phyloP scores from a whole-genome alignment of 1,140 invertebrate genomes.

The Nomia melanderi region DNA sequence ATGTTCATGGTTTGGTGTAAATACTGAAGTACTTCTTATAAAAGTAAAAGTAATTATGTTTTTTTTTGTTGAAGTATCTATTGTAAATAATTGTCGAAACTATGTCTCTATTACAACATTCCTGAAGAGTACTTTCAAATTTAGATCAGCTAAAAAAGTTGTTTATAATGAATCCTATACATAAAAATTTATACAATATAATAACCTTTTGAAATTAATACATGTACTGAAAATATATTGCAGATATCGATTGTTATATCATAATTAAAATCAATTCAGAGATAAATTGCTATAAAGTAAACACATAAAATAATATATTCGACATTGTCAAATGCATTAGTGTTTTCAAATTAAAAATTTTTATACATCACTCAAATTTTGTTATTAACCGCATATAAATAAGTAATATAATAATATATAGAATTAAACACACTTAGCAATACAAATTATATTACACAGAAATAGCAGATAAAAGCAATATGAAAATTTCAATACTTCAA shows the following conservation, averaged over 20 bases:
- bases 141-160: neutral
- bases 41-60: conserved; percentile 2
- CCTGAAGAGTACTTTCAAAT: neutral
- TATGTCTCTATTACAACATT: conserved; percentile 5
- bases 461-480: neutral
- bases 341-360: neutral
- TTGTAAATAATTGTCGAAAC: neutral
- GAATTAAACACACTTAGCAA: neutral
- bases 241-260: neutral
- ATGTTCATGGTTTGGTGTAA: neutral
- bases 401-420: conserved; percentile 1
- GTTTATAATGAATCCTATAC: neutral
- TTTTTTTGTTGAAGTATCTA: neutral
- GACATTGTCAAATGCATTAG: neutral
- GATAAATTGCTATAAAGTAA: neutral
- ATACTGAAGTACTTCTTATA: neutral
- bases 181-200: neutral
- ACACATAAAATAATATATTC: neutral
- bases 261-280: neutral
- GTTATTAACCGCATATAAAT: neutral
- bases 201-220: conserved; percentile 5
- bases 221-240: neutral
- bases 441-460: neutral
- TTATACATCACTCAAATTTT: neutral
- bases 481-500: conserved; percentile 12